Evolutionary conservation across 2,113 vertebrate genomes (phyloP).

Genomic region (Nycticebus coucang): DNA sequence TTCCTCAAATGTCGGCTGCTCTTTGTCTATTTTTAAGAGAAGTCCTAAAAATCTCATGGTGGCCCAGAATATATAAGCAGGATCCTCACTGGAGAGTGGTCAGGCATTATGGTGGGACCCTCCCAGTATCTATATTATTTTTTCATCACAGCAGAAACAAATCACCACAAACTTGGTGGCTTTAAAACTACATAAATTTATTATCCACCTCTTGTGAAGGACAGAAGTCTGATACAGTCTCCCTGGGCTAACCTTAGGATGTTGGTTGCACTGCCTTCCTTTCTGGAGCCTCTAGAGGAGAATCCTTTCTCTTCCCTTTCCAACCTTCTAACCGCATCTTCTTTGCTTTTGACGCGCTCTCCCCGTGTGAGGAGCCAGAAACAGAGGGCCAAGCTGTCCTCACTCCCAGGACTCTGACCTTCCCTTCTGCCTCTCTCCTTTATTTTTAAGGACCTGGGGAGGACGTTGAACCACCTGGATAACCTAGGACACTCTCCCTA

Average conservation of each 20-base stretch:
- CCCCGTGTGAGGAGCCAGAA: not conserved
- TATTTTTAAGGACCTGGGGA: not conserved
- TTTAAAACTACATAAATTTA: not conserved
- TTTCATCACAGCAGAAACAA: not conserved
- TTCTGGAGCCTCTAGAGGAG: not conserved
- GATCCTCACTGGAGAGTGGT: not conserved
- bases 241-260: not conserved
- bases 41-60: not conserved
- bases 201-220: not conserved
- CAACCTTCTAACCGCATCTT: not conserved
- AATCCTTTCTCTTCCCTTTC: not conserved
- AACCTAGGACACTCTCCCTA: not conserved
- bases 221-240: not conserved
- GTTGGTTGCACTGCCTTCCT: no score
- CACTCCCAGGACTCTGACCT: not conserved
- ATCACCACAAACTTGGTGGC: not conserved
- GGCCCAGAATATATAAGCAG: not conserved
- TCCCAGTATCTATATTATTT: not conserved
- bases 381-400: not conserved
- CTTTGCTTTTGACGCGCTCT: not conserved
- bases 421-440: not conserved
- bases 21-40: not conserved
- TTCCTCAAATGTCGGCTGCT: not conserved
- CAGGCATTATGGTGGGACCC: not conserved
- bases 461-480: no score